phyloP scores from a whole-genome alignment of 2,888 invertebrate genomes.

The Dolichopus griseipennis region DNA sequence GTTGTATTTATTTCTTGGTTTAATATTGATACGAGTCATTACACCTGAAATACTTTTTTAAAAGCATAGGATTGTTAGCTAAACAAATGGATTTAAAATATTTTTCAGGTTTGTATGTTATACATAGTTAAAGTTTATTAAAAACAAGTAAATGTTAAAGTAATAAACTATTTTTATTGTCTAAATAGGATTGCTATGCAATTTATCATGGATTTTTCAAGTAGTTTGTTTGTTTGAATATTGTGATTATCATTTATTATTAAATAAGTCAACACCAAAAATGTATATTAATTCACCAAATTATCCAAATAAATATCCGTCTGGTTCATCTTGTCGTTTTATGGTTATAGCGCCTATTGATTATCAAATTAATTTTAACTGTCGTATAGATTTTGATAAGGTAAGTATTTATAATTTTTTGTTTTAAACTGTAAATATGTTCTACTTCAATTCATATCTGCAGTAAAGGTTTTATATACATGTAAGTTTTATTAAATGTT shows the following conservation, averaged over 20 bases:
- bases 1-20: no score
- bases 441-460: no score
- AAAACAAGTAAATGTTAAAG: no score
- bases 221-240: conserved; percentile 25
- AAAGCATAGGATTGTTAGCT: not conserved
- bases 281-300: conserved; percentile 35
- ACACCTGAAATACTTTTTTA: not conserved
- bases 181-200: not conserved
- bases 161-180: not conserved
- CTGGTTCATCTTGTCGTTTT: conserved; percentile 38
- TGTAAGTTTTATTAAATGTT: no score
- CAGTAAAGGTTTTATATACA: no score
- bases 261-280: conserved; percentile 31
- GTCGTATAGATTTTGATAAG: conserved; percentile 33
- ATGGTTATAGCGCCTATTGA: conserved; percentile 33
- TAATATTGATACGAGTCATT: no score
- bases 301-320: conserved; percentile 34
- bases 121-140: not conserved
- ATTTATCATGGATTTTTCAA: not conserved
- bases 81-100: not conserved
- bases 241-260: conserved; percentile 34
- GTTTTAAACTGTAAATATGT: no score
- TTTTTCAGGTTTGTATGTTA: not conserved
- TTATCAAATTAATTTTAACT: conserved; percentile 32
- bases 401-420: conserved; percentile 25